Conservation (phyloP, 2,797 vertebrate species). For the Enteromius unitaeniatus region DNA sequence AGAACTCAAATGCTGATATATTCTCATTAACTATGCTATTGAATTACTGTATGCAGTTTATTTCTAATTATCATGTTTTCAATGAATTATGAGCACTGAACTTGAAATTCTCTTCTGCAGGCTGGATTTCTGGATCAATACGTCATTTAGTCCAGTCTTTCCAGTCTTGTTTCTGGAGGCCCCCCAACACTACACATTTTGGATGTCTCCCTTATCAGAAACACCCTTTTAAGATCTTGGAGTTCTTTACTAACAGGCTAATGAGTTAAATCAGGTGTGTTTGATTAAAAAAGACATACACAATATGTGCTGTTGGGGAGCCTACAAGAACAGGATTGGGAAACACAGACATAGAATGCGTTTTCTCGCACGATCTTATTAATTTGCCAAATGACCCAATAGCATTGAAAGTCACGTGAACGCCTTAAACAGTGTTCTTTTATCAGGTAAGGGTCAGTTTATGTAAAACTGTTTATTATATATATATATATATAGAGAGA, state of each 20-base stretch:
- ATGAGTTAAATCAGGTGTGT: constrained; percentile 11
- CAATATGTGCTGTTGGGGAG: constrained; percentile 14
- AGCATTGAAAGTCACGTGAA: neutral
- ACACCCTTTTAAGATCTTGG: constrained; percentile 23
- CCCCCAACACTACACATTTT: constrained; percentile 8
- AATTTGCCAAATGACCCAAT: constrained; percentile 4
- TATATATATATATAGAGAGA: too few species aligned
- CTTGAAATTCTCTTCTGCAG: neutral
- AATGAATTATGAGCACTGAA: neutral
- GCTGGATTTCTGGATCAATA: constrained; percentile 2
- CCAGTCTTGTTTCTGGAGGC: constrained; percentile 28
- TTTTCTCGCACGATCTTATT: neutral
- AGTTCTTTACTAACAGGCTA: constrained; percentile 13
- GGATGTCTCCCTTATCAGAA: constrained; percentile 10
- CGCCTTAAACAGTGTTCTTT: neutral
- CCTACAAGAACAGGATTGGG: constrained; percentile 12
- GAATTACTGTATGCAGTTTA: neutral
- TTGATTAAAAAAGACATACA: constrained; percentile 21
- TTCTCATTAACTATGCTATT: neutral
- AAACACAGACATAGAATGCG: neutral
- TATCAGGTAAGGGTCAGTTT: neutral
- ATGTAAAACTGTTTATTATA: neutral
- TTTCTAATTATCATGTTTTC: constrained; percentile 12
- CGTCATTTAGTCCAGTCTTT: neutral
- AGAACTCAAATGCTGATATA: neutral